Conservation (phyloP, 2,113 vertebrate species). For the Lycocorax pyrrhopterus region DNA sequence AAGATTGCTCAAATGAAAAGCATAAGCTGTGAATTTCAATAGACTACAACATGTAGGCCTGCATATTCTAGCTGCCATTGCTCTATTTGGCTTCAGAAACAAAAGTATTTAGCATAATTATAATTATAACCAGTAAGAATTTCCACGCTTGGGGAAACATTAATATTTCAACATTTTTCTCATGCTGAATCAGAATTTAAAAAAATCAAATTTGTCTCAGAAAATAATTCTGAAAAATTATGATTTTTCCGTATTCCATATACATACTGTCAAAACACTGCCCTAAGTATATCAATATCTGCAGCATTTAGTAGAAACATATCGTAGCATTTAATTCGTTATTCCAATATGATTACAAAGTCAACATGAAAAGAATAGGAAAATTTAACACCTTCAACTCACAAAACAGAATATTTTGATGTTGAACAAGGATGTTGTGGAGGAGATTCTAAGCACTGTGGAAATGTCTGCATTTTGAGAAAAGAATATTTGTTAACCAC, state of each 20-base stretch:
- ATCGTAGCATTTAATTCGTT: neutral
- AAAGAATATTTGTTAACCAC: neutral
- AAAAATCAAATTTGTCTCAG: neutral
- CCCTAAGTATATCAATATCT: neutral
- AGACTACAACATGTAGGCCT: neutral
- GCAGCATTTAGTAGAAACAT: neutral
- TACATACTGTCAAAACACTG: neutral
- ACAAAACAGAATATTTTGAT: neutral
- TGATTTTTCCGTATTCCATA: neutral
- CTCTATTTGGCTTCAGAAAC: slow-evolving; percentile 2
- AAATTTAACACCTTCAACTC: neutral
- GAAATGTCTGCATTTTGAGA: neutral
- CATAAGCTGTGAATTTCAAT: neutral
- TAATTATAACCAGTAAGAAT: neutral
- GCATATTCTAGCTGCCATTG: neutral
- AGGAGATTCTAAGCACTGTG: neutral
- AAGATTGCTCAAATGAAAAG: slow-evolving; percentile 18
- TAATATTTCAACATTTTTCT: neutral
- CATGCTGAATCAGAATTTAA: neutral
- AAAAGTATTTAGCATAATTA: slow-evolving; percentile 7
- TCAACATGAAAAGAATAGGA: neutral
- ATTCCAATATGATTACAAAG: neutral
- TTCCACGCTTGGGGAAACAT: neutral
- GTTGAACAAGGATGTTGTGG: neutral
- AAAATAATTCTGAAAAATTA: neutral